Evolutionary conservation across 2,797 vertebrate species (phyloP).

Genomic region (Fistularia commersonii): DNA sequence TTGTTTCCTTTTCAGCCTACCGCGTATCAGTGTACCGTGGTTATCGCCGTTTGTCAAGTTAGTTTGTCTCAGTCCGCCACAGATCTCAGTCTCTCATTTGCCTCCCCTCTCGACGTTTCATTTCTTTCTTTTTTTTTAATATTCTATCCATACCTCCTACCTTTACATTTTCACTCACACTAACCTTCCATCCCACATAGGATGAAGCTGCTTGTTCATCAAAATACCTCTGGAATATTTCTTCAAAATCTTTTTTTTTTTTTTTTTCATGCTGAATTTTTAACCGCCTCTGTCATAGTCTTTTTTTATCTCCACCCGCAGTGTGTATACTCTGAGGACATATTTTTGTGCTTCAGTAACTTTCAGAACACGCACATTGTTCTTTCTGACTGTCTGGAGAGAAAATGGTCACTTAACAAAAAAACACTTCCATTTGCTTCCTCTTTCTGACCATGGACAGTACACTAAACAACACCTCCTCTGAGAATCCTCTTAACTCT

Average conservation of each 20-base stretch:
- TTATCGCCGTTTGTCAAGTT: conserved; percentile 96
- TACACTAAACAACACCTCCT: conserved; percentile 60
- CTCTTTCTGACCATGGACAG: conserved; percentile 44
- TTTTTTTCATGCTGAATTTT: conserved; percentile 46
- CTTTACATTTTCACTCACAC: conserved; percentile 41
- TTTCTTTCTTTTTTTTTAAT: conserved; percentile 39
- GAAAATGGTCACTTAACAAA: conserved; percentile 59
- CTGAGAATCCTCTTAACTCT: conserved; percentile 43
- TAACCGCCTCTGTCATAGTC: conserved; percentile 53
- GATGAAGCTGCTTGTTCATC: conserved; percentile 51
- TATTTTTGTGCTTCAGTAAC: conserved; percentile 60
- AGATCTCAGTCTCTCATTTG: conserved; percentile 67
- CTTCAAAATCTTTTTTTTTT: conserved; percentile 5
- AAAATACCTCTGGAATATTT: conserved; percentile 33
- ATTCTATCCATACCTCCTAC: conserved; percentile 34
- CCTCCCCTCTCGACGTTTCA: conserved; percentile 53
- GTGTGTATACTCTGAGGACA: conserved; percentile 50
- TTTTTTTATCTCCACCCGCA: conserved; percentile 48
- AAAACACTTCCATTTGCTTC: conserved; percentile 60
- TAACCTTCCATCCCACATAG: conserved; percentile 62
- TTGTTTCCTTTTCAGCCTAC: conserved; percentile 88
- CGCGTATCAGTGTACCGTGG: conserved; percentile 89
- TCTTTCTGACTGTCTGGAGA: conserved; percentile 48
- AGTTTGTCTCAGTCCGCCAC: conserved; percentile 73
- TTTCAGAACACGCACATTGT: conserved; percentile 61